Percentiles rank a stretch among this genome's conserved stretches.
phyloP scores from a whole-genome alignment of 30 jellyfish, hydroid and myxozoan genomes.

The Hydra vulgaris region DNA sequence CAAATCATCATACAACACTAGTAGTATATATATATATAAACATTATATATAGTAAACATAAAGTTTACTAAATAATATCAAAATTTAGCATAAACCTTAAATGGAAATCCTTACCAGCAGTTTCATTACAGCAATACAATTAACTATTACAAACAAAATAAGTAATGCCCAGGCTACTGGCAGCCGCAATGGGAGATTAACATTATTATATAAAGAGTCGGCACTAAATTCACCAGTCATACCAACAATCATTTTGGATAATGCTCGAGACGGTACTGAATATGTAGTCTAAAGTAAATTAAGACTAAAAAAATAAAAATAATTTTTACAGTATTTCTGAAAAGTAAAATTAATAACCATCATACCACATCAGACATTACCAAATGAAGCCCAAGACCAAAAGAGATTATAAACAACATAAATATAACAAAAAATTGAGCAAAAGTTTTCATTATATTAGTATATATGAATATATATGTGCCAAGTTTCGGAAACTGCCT shows the following conservation, averaged over 20 bases:
- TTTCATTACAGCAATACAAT: not conserved
- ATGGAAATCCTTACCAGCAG: not conserved
- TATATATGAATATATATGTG: slow-evolving; percentile 87
- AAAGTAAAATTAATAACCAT: not conserved
- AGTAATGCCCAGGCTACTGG: not conserved
- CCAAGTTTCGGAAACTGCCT: slow-evolving; percentile 97
- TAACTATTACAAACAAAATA: not conserved
- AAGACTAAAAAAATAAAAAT: not conserved
- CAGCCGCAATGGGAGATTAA: not conserved
- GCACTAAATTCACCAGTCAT: not conserved
- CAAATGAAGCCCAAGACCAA: slow-evolving; percentile 96
- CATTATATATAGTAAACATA: no score
- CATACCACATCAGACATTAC: slow-evolving; percentile 75
- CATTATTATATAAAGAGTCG: not conserved
- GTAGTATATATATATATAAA: no score
- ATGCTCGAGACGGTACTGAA: not conserved
- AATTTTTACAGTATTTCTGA: no score
- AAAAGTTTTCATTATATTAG: slow-evolving; percentile 88
- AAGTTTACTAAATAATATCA: no score
- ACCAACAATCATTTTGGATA: not conserved
- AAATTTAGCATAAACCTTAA: no score
- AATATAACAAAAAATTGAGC: slow-evolving; percentile 92
- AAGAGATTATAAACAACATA: slow-evolving; percentile 74
- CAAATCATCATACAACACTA: no score
- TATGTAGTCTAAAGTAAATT: not conserved